A percentile compares a stretch with the other conserved stretches of the same genome.
Conservation (phyloP, 1,140 invertebrate species). For the Myzus persicae region DNA sequence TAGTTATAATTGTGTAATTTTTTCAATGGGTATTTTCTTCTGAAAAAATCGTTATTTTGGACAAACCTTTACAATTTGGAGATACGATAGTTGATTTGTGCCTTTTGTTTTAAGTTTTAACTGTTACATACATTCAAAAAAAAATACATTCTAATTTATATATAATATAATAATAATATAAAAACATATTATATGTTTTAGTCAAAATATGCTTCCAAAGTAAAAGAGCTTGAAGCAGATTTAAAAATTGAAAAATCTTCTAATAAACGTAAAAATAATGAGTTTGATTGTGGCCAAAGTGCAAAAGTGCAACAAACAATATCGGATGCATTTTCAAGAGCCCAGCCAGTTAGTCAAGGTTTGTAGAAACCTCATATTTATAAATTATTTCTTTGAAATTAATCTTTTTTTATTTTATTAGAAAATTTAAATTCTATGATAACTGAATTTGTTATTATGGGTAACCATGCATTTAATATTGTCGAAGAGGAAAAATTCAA, state of each 20-base stretch:
- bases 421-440: background rate
- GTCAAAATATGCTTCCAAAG: background rate
- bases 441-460: background rate
- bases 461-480: background rate
- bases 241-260: constrained; percentile 3
- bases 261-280: constrained; percentile 1
- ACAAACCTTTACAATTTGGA: background rate
- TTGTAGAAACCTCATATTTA: background rate
- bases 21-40: no score
- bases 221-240: constrained; percentile 4
- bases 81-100: background rate
- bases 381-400: constrained; percentile 4
- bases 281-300: background rate
- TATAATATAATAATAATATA: background rate
- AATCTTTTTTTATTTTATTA: no score
- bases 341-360: constrained; percentile 11
- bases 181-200: background rate
- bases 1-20: no score
- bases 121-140: background rate
- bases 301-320: constrained; percentile 7
- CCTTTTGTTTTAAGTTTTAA: background rate
- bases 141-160: background rate
- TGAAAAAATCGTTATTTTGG: background rate
- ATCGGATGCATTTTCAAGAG: constrained; percentile 2
- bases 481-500: background rate